Evolutionary conservation across 2,113 vertebrate genomes (phyloP), one percentile per base, ranked within the genome.

Genomic region (Turdus rufiventris): DNA sequence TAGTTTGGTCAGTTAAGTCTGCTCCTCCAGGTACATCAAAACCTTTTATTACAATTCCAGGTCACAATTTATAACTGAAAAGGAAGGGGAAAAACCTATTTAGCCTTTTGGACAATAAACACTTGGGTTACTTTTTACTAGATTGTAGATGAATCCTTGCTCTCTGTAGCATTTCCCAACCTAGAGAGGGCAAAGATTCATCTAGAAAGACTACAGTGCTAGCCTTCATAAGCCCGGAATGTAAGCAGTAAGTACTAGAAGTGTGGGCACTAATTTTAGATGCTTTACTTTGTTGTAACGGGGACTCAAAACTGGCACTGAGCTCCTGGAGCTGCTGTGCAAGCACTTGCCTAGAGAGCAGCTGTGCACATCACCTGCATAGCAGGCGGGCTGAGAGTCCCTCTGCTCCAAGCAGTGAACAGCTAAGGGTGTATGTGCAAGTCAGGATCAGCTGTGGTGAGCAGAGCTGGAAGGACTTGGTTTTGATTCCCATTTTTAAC

Each of bases 311-410:
- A 29, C 5, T 2, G 23, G 8, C 45, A 13, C 25, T 18, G 62
- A 31, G 17, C 31, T 91, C 56, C 34, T 21, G 81, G 34, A 70
- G 14, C 47, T 48, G 19, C 31, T 29, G 0, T 21, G 12, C 0
- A 4, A 70, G 34, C 21, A 4, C 18, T 45, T 42, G 17, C 56
- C 36, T 40, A 3, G 25, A 62, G 19, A 72, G 48, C 48, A 68
- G 40, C 51, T 75, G 40, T 2, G 5, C 0, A 0, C 53, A 81
- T 40, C 36, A 51, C 28, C 19, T 40, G n/a, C 36, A 18, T 1
- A 23, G 11, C 71, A 68, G 36, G 45, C 40, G 24, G 28, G 20
- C 19, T 79, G 54, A 20, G 68, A 80, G 66, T 20, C 26, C 18
- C 56, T 42, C 42, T 80, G 28, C 23, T 80, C 28, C 2, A 0